Conservation (phyloP, 2,113 vertebrate genomes). For the Pseudopipra pipra region DNA sequence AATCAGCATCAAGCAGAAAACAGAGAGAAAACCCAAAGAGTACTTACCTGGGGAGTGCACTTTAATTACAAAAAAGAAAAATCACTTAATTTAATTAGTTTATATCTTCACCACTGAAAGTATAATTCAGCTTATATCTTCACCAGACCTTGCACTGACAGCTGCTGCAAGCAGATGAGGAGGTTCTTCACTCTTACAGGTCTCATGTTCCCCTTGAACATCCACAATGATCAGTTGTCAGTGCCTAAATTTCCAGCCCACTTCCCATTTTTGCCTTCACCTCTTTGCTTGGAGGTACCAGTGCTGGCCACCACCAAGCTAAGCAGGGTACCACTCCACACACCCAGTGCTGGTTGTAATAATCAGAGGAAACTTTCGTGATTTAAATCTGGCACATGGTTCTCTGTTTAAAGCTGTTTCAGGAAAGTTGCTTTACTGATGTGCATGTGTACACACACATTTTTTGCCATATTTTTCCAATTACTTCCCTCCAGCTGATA, state of each 20-base stretch:
- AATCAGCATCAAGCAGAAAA: not conserved
- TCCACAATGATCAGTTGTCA: not conserved
- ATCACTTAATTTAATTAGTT: not conserved
- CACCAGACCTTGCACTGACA: not conserved
- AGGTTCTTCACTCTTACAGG: not conserved
- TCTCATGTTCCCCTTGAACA: not conserved
- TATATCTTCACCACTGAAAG: not conserved
- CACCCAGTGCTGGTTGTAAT: not conserved
- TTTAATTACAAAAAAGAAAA: not conserved
- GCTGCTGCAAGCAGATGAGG: not conserved
- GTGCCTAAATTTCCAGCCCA: not conserved
- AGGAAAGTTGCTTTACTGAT: not conserved
- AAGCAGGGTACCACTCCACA: not conserved
- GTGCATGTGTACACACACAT: not conserved
- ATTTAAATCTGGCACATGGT: not conserved
- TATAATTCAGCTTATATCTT: not conserved
- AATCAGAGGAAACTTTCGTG: not conserved
- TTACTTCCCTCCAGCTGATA: not conserved
- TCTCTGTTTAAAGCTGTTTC: not conserved
- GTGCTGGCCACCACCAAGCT: accelerated
- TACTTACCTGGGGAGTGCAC: not conserved
- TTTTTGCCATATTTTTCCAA: slow-evolving; percentile 18
- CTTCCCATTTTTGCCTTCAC: not conserved
- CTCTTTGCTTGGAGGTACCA: not conserved
- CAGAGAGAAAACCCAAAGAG: not conserved